These are phyloP conservation scores for Drosophila subsilvestris DNA, from an alignment of 2,888 invertebrate species.

Conservation along the genomic window DNA sequence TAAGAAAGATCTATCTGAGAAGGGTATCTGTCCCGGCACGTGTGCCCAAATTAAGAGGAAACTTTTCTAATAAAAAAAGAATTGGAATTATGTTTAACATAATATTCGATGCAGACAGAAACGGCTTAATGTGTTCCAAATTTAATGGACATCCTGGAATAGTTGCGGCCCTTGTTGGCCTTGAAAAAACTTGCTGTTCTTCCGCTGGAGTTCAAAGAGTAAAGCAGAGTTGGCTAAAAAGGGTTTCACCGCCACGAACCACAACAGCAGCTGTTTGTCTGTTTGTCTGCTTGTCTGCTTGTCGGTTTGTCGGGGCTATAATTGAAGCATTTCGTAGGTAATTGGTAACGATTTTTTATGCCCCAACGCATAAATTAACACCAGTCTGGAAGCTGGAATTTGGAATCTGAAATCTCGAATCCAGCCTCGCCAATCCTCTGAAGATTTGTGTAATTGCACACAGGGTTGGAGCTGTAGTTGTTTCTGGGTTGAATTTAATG, in stretches of 20 bases:
- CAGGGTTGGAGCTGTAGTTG: constrained; percentile 35
- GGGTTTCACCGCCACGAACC: constrained; percentile 57
- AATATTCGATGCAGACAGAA: neutral
- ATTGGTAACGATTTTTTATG: constrained; percentile 74
- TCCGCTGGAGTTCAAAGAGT: constrained; percentile 38
- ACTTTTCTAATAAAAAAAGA: neutral
- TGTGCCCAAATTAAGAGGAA: too few relatives aligned
- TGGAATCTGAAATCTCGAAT: constrained; percentile 13
- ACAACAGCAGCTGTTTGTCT: constrained; percentile 58
- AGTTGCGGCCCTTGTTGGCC: constrained; percentile 18
- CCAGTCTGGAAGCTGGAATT: constrained; percentile 41
- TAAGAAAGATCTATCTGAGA: too few relatives aligned
- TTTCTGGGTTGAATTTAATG: constrained; percentile 57
- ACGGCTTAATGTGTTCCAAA: neutral
- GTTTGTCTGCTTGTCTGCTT: constrained; percentile 48
- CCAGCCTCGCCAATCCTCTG: constrained; percentile 28
- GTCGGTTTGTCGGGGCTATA: constrained; percentile 54
- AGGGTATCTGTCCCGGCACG: too few relatives aligned
- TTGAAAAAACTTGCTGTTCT: constrained; percentile 23
- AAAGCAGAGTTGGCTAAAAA: constrained; percentile 69
- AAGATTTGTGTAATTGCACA: constrained; percentile 76
- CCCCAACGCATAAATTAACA: constrained; percentile 77
- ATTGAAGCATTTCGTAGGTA: constrained; percentile 75
- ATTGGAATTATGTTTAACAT: neutral
- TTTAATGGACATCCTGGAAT: constrained; percentile 16